Evolutionary conservation across 2,113 vertebrate genomes (phyloP).

Genomic region (mouse (Mus musculus)): DNA sequence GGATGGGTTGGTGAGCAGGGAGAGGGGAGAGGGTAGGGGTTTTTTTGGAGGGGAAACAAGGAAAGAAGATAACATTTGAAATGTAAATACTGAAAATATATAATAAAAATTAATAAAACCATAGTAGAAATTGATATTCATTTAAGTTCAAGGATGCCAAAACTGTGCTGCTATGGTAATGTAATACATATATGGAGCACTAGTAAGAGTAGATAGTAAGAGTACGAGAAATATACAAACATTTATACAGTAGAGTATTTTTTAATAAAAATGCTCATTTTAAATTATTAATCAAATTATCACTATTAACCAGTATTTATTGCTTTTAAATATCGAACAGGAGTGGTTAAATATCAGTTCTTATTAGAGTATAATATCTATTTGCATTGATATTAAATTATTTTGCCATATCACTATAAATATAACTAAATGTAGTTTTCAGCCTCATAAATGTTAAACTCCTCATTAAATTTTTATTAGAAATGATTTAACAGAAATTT

Average conservation of each 20-base stretch:
- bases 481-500: neutral
- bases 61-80: too few species aligned
- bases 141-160: neutral
- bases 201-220: rapidly evolving
- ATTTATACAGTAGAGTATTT: neutral
- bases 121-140: neutral
- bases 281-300: too few species aligned
- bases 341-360: neutral
- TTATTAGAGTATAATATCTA: neutral
- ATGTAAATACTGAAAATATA: too few species aligned
- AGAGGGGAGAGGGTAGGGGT: too few species aligned
- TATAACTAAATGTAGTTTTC: neutral
- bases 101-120: too few species aligned
- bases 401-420: neutral
- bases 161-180: neutral
- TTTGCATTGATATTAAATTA: neutral
- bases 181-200: rapidly evolving
- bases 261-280: neutral
- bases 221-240: neutral
- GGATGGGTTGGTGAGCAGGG: too few species aligned
- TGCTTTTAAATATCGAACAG: neutral
- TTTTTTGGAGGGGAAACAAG: too few species aligned
- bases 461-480: neutral
- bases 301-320: neutral
- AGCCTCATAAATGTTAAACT: neutral